phyloP scores from a whole-genome alignment of 2,113 vertebrate genomes.

The Myocastor coypus region DNA sequence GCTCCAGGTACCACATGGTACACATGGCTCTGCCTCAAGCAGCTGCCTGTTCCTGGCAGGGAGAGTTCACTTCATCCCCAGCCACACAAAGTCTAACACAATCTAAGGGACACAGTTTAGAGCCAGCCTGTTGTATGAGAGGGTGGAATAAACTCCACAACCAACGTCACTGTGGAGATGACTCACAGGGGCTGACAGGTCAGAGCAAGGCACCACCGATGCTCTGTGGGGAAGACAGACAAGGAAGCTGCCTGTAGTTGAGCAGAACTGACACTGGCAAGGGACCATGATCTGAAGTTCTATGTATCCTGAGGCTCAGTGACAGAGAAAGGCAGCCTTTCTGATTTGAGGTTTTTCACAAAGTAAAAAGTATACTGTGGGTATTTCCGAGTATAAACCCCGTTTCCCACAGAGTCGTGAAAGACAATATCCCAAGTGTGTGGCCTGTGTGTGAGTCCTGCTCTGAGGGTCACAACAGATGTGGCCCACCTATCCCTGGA shows the following conservation, averaged over 20 bases:
- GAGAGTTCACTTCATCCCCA: not conserved
- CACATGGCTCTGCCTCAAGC: not conserved
- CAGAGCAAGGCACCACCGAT: fast-evolving
- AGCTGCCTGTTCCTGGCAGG: not conserved
- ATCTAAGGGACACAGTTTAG: not conserved
- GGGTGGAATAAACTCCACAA: not conserved
- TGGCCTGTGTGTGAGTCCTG: no score
- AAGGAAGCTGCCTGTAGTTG: no score
- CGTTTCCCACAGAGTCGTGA: not conserved
- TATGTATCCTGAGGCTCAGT: not conserved
- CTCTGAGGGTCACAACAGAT: not conserved
- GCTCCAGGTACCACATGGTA: not conserved
- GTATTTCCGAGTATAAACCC: not conserved
- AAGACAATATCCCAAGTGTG: not conserved
- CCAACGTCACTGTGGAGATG: not conserved
- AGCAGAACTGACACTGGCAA: not conserved
- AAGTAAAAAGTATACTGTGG: not conserved
- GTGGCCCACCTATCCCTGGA: not conserved
- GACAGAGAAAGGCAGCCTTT: not conserved
- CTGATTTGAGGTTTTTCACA: not conserved
- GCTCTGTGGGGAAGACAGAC: fast-evolving
- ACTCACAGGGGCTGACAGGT: fast-evolving
- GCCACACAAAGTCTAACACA: not conserved
- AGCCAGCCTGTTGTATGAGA: fast-evolving
- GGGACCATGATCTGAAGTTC: not conserved